Base-by-base conservation (phyloP, 2,797 vertebrate species). In the Echeneis naucrates region DNA sequence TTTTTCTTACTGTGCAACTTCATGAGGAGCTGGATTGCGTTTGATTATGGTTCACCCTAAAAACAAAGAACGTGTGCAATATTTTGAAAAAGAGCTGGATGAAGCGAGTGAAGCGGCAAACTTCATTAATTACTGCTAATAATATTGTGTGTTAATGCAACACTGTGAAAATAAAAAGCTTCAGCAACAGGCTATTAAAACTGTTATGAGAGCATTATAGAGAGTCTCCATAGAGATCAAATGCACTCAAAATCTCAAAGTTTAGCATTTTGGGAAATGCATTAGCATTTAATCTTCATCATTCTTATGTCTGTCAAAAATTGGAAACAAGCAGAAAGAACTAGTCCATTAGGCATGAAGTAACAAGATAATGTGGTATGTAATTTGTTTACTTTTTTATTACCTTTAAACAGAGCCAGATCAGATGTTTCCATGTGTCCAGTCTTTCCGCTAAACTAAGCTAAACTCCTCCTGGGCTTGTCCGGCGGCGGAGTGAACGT, bases 1-100 rank as follows among this genome's bases (percentile, higher is more conserved):
- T 27, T 1, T 5, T 47, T 48, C 12, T 48, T 19, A 32, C 30
- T 65, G 5, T 7, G 14, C 14, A 38, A 48, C 51, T 61, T 24
- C 6, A 7, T 53, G 37, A 71, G 56, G 12, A 30, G 35, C 37
- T 74, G 65, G 57, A 48, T 10, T 62, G 37, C 58, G 56, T 54
- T 54, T 45, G 1, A 64, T 64, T 35, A 50, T 47, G 1, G 61
- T 58, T 64, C 13, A 45, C 69, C 6, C 30, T 30, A 30, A 30
- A 30, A 30, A 30, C 3, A 30, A 3, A 30, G 6, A 3, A 30
- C 30, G 30, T 30, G 30, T 44, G 5, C 10, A 51, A 45, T 17
- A 40, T 32, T 37, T 60, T 24, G 30, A 58, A 35, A 42, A 52
- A 10, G 32, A 13, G 27, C 35, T 67, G 21, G 48, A 30, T 50